Conservation (phyloP, 1,140 invertebrate species). For the Gryon sp. region DNA sequence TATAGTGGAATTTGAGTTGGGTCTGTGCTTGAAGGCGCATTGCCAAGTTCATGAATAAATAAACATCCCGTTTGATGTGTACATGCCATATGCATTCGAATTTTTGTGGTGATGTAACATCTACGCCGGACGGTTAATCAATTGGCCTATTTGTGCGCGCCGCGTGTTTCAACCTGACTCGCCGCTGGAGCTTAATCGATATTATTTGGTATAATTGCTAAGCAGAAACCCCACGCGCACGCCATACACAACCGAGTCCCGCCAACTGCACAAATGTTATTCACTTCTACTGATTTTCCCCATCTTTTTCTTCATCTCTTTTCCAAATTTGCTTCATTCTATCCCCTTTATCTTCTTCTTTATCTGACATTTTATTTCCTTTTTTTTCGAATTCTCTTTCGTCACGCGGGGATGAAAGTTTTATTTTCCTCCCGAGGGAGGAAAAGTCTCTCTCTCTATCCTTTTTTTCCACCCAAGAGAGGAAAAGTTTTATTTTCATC, state of each 20-base stretch:
- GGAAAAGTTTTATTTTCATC: too few relatives aligned
- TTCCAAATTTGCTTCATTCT: background rate
- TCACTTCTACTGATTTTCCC: slow-evolving; percentile 3
- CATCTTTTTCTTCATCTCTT: background rate
- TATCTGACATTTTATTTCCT: background rate
- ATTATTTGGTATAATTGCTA: slow-evolving; percentile 62
- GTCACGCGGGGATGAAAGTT: too few relatives aligned
- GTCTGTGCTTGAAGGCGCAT: slow-evolving; percentile 9
- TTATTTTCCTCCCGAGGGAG: too few relatives aligned
- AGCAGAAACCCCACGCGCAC: slow-evolving; percentile 29
- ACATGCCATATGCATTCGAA: slow-evolving; percentile 48
- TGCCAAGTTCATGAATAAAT: slow-evolving; percentile 56
- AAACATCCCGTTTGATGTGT: slow-evolving; percentile 37
- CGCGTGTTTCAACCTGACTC: slow-evolving; percentile 39
- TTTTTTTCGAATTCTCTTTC: too few relatives aligned
- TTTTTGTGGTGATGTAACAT: slow-evolving; percentile 54
- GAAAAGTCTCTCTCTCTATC: background rate
- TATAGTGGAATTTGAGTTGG: slow-evolving; percentile 14
- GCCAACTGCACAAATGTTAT: slow-evolving; percentile 53
- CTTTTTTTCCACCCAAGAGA: too few relatives aligned
- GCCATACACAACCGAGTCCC: slow-evolving; percentile 23
- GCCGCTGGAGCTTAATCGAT: slow-evolving; percentile 54
- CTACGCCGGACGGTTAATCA: slow-evolving; percentile 58
- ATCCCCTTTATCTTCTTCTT: background rate
- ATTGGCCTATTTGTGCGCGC: slow-evolving; percentile 62